Evolutionary conservation across 2,888 invertebrate species (phyloP), one percentile per base, ranked within the genome.

Genomic region (Zygothrica quintamaculata): DNA sequence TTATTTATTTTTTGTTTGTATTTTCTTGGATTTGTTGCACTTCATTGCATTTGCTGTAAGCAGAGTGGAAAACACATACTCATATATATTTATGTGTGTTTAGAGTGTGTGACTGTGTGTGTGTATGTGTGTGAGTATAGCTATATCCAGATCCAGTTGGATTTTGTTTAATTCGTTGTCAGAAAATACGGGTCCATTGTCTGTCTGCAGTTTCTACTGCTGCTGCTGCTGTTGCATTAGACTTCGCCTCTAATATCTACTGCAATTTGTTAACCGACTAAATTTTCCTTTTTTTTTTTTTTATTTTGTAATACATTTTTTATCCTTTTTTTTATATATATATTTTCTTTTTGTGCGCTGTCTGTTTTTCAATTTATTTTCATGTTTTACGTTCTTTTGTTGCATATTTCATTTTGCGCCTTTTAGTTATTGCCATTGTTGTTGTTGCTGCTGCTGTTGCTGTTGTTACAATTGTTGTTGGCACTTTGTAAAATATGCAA

Each of bases 171-270:
- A 86, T 81, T 81, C 68, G 67, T 65, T 84, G 80, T 76, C 77
- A 77, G 74, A 84, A 84, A 74, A 66, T 22, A 44, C 65, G 64
- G 61, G 65, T 47, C 68, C 68, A 69, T 77, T 73, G 66, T 66
- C 42, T 57, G 55, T 36, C 53, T 12, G 29, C n/a, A 3, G 13
- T 15, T 18, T n/a, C 7, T 31, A 39, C 25, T 36, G 52, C 26
- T 29, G n/a, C 25, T 66, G 33, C 40, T 44, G 52, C 65, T 50
- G 65, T 62, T 76, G 65, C 66, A 74, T 86, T 86, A 70, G 69
- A 84, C 84, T 84, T 87, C 81, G 82, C 61, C 50, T 84, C 75
- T 84, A 82, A 82, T 82, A 82, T 87, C 69, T 74, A 74, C 52
- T 73, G 81, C 81, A 82, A 82, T 82, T 82, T 82, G 81, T 82